Evolutionary conservation across 1,140 invertebrate genomes (phyloP), one percentile per base, ranked within the genome.

Genomic region (Trichomalopsis sarcophagae): DNA sequence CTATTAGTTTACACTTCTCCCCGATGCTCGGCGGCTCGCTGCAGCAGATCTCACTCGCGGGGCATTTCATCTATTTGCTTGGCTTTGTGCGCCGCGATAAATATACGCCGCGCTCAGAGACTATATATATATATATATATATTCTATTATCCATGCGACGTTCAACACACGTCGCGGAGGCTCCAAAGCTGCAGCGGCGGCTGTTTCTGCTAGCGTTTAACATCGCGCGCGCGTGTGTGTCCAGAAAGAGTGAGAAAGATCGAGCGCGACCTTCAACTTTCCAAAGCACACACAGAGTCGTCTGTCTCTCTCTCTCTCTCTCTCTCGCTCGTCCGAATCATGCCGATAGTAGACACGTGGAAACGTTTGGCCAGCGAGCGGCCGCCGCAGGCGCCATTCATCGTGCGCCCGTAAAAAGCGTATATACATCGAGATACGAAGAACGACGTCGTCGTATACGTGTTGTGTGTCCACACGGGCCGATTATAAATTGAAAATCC

Each of bases 21-120:
- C 55, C 17, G 14, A 6, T n/a, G 14, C 55, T 62, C 55, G 3
- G 21, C 55, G 7, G 6, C 55, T 62, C 21, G 13, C 40, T 27
- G 27, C 27, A 27, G 27, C 3, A 36, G 4, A 36, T 36, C 33
- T 3, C 33, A 36, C 27, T 62, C 55, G 14, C 55, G 17, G 55
- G 55, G 55, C 55, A 62, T 62, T 62, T 62, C 55, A 21, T 62
- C 55, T 62, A 62, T 62, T 62, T 62, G 55, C 55, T 62, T n/a
- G 55, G 5, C 55, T 62, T 62, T 21, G 17, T 62, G 55, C 17
- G 21, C 47, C 13, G 47, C 55, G 55, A 62, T 62, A 62, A 62
- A 62, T 62, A 62, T 62, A 62, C 17, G 17, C 21, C 17, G 55
- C 5, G 21, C 21, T 21, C 55, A 2, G 21, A 62, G 17, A 36